Base-by-base conservation (phyloP, 2,888 invertebrate genomes). In the Drosophila meridionalis region DNA sequence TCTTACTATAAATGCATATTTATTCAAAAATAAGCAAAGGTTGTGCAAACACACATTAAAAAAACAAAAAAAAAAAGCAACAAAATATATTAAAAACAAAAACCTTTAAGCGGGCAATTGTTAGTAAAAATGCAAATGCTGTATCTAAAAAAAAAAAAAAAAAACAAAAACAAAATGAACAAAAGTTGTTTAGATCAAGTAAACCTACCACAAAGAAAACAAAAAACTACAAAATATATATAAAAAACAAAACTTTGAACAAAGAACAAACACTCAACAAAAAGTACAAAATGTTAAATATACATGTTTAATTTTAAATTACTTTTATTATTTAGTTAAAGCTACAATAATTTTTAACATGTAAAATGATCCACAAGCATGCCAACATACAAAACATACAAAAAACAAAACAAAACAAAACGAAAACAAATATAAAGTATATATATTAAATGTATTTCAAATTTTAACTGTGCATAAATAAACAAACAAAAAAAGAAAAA, bases 271-370 rank as follows among this genome's bases (percentile, higher is more conserved):
- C 86, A 87, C 90, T 81, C 84, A 90, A 87, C 88, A 87, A 88
- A 74, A 90, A 90, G 79, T 87, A 86, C 90, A 91, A 91, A 89
- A 81, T 89, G 89, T 89, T 91, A 90, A 89, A 87, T 91, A 90
- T 87, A 80, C 77, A 90, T 91, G 73, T 86, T 87, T 89, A 80
- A 82, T 89, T 90, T 81, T 90, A 79, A 83, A 69, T 74, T 89
- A 87, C 66, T 69, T 84, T 80, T 87, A 90, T 87, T 81, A 78
- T 86, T 82, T 87, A 80, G 76, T 73, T 81, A 83, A 83, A 80
- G 69, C 83, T 83, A 78, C 81, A 81, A 78, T 78, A 80, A 83
- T 83, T 83, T 83, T 82, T 76, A 83, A 73, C 63, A 70, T 76
- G 59, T 62, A 28, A 64, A 66, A 69, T 36, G 53, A 79, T 73